Percentiles rank a stretch among this genome's conserved stretches.
Conservation (phyloP, 1,140 invertebrate genomes). For the Anastatus disparis region DNA sequence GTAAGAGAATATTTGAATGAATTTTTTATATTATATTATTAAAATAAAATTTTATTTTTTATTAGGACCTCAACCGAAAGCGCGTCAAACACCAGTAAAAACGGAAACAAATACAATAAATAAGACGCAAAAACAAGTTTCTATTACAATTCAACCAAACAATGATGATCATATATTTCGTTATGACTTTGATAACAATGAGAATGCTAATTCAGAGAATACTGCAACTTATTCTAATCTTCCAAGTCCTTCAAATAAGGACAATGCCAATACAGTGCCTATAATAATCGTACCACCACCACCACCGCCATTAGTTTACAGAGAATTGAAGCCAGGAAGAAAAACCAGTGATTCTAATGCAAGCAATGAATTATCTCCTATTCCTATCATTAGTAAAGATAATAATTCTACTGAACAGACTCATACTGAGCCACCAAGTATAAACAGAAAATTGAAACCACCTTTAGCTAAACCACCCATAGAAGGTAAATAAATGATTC, state of each 20-base stretch:
- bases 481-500: conserved; percentile 50
- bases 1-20: not conserved
- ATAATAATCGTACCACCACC: conserved; percentile 64
- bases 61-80: conserved; percentile 69
- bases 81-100: conserved; percentile 67
- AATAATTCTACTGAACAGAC: conserved; percentile 58
- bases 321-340: conserved; percentile 80
- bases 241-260: conserved; percentile 68
- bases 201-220: conserved; percentile 68
- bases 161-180: conserved; percentile 71
- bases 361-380: conserved; percentile 61
- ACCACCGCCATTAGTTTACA: conserved; percentile 73
- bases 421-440: conserved; percentile 65
- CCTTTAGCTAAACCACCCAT: conserved; percentile 54
- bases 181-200: conserved; percentile 70
- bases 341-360: conserved; percentile 70
- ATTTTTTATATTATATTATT: not conserved
- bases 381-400: conserved; percentile 54
- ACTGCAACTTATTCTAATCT: conserved; percentile 71
- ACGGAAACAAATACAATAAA: conserved; percentile 48
- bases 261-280: conserved; percentile 47
- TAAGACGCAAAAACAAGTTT: conserved; percentile 69
- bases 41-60: not conserved
- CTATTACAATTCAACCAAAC: conserved; percentile 73
- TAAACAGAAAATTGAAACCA: conserved; percentile 71